Evolutionary conservation across 1,140 invertebrate species (phyloP).

Genomic region (Heliconius hewitsoni): DNA sequence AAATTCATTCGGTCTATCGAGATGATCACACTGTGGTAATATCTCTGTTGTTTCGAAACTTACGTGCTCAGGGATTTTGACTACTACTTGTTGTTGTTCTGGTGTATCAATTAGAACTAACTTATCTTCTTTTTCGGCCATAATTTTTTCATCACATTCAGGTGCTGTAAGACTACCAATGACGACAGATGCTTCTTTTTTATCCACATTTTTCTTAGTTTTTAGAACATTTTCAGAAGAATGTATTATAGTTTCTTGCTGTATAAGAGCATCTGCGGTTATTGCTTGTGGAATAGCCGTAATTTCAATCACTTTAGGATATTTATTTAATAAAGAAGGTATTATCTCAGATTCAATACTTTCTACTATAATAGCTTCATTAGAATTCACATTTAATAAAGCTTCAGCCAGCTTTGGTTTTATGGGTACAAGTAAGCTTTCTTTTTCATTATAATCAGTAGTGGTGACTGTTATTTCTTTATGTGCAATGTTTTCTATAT

Average conservation of each 20-base stretch:
- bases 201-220: slow-evolving; percentile 28
- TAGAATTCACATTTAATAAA: slow-evolving; percentile 50
- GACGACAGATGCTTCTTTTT: slow-evolving; percentile 46
- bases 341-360: slow-evolving; percentile 51
- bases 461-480: slow-evolving; percentile 63
- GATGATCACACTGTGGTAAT: slow-evolving; percentile 60
- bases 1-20: slow-evolving; percentile 44
- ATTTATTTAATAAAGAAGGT: slow-evolving; percentile 41
- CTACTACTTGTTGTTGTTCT: slow-evolving; percentile 54
- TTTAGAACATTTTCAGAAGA: slow-evolving; percentile 49
- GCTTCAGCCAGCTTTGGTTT: slow-evolving; percentile 45
- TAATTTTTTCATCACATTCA: slow-evolving; percentile 54
- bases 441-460: slow-evolving; percentile 62
- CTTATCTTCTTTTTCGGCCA: slow-evolving; percentile 57
- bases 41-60: slow-evolving; percentile 62
- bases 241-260: slow-evolving; percentile 63
- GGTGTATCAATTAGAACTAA: slow-evolving; percentile 44
- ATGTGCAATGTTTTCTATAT: slow-evolving; percentile 53
- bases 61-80: slow-evolving; percentile 49
- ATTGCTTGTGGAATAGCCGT: slow-evolving; percentile 44
- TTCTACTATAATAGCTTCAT: slow-evolving; percentile 57
- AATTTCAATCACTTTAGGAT: slow-evolving; percentile 28
- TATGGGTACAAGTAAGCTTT: slow-evolving; percentile 44
- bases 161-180: slow-evolving; percentile 54
- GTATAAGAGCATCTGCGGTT: slow-evolving; percentile 55